Percentiles rank a stretch among this genome's conserved stretches.
Conservation (phyloP, 2,888 invertebrate species). For the Drosophila limbata region DNA sequence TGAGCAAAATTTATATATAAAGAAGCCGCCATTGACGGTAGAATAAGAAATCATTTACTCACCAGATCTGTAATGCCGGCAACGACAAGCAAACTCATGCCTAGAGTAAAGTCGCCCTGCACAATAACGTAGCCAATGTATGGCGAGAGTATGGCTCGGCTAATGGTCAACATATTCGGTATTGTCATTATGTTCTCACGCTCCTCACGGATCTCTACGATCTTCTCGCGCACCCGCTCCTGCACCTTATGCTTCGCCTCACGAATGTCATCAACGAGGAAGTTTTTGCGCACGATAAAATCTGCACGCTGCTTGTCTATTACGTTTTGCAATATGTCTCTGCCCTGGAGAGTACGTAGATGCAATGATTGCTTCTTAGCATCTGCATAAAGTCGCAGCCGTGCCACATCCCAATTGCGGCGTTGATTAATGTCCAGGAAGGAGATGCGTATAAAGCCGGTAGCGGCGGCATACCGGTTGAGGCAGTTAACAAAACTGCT, state of each 20-base stretch:
- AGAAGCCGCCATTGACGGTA: neutral
- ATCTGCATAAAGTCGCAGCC: constrained; percentile 82
- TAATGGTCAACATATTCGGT: constrained; percentile 95
- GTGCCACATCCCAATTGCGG: constrained; percentile 83
- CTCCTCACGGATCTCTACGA: constrained; percentile 87
- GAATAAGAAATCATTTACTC: constrained; percentile 72
- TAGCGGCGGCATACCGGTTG: constrained; percentile 84
- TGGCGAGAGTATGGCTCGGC: constrained; percentile 94
- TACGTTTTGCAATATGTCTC: constrained; percentile 87
- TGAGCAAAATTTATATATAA: neutral
- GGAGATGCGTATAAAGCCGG: constrained; percentile 83
- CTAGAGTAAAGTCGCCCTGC: constrained; percentile 91
- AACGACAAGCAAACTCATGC: constrained; percentile 92
- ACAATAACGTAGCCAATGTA: constrained; percentile 95
- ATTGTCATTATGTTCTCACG: constrained; percentile 96
- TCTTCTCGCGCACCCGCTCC: constrained; percentile 90
- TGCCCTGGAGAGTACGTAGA: constrained; percentile 85
- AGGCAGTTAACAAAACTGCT: constrained; percentile 81
- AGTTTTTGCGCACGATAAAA: constrained; percentile 88
- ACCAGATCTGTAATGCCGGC: constrained; percentile 97
- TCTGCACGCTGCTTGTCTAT: constrained; percentile 88
- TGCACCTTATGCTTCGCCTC: constrained; percentile 90
- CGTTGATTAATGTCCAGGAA: constrained; percentile 83
- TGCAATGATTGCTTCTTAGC: constrained; percentile 82
- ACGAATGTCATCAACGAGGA: constrained; percentile 89